Evolutionary conservation across 2,888 invertebrate genomes (phyloP).

Genomic region (Prostheceraeus crozeri): DNA sequence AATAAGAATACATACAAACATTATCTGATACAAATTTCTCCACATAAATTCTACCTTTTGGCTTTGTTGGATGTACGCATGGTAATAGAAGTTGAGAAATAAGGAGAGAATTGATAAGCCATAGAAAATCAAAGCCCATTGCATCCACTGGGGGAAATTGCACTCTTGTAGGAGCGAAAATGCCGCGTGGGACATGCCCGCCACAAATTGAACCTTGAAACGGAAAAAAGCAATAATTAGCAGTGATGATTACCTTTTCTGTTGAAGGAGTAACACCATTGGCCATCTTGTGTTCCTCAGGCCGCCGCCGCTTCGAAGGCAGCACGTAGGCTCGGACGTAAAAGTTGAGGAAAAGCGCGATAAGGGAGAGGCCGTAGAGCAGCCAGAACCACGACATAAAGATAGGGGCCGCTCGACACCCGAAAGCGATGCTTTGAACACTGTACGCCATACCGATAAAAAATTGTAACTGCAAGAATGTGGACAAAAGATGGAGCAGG

Average conservation of each 20-base stretch:
- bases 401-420: slow-evolving; percentile 46
- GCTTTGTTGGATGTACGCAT: slow-evolving; percentile 52
- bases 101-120: slow-evolving; percentile 51
- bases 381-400: slow-evolving; percentile 49
- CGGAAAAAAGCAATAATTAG: background rate
- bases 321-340: slow-evolving; percentile 50
- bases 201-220: slow-evolving; percentile 72
- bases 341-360: slow-evolving; percentile 53
- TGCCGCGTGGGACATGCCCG: slow-evolving; percentile 73
- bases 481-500: no score
- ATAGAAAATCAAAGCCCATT: slow-evolving; percentile 54
- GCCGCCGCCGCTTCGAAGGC: background rate
- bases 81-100: slow-evolving; percentile 57
- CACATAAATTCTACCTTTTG: no score
- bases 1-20: no score
- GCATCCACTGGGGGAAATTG: slow-evolving; percentile 68
- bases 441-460: slow-evolving; percentile 54
- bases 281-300: background rate
- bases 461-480: slow-evolving; percentile 46
- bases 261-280: background rate
- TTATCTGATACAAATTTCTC: no score
- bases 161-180: slow-evolving; percentile 75
- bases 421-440: slow-evolving; percentile 46
- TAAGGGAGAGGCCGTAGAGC: slow-evolving; percentile 53
- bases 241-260: background rate